A percentile compares a stretch with the other conserved stretches of the same genome.
phyloP scores from a whole-genome alignment of 37 sponge, comb jelly and placozoan species.

The Haliclona indistincta region DNA sequence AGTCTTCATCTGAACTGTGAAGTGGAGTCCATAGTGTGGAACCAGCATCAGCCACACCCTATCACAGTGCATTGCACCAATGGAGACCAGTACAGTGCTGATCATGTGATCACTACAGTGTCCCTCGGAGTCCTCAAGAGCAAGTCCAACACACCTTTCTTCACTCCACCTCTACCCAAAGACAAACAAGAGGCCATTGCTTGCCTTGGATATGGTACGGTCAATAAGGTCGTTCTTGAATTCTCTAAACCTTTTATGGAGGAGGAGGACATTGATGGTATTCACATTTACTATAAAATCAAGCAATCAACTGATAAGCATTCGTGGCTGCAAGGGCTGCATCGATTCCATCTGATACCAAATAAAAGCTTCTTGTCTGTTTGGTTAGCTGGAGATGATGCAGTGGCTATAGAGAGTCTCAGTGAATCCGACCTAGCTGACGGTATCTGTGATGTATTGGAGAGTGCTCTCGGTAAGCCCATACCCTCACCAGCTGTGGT shows the following conservation, averaged over 20 bases:
- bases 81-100: conserved; percentile 6
- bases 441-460: background rate
- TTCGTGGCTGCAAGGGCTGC: too few species aligned
- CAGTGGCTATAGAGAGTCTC: background rate
- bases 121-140: conserved; percentile 62
- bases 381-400: background rate
- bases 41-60: background rate
- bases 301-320: background rate
- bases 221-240: conserved; percentile 61
- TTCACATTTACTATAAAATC: background rate
- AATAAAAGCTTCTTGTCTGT: background rate
- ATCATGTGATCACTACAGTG: conserved; percentile 63
- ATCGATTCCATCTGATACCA: too few species aligned
- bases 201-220: conserved; percentile 56
- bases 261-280: background rate
- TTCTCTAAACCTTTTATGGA: background rate
- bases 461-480: background rate
- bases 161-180: conserved; percentile 56
- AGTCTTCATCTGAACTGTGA: background rate
- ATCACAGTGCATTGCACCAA: background rate
- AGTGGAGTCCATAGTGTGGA: background rate
- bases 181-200: conserved; percentile 48
- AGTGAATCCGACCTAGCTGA: background rate
- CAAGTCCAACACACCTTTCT: background rate
- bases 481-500: background rate